These are phyloP conservation scores for Misgurnus anguillicaudatus DNA, from an alignment of 2,113 vertebrate species.

Conservation along the genomic window DNA sequence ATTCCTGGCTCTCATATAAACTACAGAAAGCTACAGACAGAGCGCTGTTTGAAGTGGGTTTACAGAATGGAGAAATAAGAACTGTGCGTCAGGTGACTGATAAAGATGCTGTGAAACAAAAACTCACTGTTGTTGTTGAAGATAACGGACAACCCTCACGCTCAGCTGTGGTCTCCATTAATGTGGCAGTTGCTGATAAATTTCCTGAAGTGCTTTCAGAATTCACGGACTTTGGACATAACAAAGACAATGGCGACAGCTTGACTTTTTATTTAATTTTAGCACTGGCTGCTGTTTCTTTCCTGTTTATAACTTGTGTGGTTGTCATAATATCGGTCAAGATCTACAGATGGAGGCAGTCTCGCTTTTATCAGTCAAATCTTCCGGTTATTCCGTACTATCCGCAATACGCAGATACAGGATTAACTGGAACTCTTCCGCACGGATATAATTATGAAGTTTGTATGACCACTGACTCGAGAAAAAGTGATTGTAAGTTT, in stretches of 20 bases:
- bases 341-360: conserved; percentile 57
- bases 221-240: conserved; percentile 29
- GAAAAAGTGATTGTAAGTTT: conserved; percentile 65
- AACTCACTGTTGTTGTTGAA: conserved; percentile 55
- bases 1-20: conserved; percentile 38
- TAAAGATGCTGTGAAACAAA: conserved; percentile 50
- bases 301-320: conserved; percentile 56
- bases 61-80: conserved; percentile 63
- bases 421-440: conserved; percentile 52
- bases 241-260: conserved; percentile 43
- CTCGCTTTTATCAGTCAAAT: conserved; percentile 43
- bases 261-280: conserved; percentile 46
- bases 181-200: conserved; percentile 45
- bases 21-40: conserved; percentile 53
- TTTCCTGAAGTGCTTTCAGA: conserved; percentile 47
- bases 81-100: conserved; percentile 38
- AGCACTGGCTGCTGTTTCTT: conserved; percentile 59
- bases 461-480: conserved; percentile 80
- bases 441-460: conserved; percentile 67
- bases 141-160: conserved; percentile 53
- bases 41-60: conserved; percentile 59
- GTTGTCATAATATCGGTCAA: conserved; percentile 54
- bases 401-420: conserved; percentile 53
- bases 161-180: conserved; percentile 48
- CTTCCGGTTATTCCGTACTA: conserved; percentile 57